Conservation (phyloP, 2,113 vertebrate species). For the Osmerus mordax region DNA sequence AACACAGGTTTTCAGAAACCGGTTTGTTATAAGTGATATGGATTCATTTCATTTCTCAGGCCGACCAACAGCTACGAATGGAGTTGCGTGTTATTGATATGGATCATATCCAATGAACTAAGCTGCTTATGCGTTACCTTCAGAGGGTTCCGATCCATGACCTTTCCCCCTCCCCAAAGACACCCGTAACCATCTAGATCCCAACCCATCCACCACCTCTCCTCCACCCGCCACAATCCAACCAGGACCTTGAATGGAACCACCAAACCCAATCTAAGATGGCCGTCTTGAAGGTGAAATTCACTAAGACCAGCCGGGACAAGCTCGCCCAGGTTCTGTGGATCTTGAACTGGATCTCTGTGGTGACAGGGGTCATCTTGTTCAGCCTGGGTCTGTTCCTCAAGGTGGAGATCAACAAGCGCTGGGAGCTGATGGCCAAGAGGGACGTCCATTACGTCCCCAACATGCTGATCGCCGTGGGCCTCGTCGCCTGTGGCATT, state of each 20-base stretch:
- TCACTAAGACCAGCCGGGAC: slow-evolving; percentile 81
- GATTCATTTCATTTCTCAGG: background rate
- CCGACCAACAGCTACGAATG: slow-evolving; percentile 9
- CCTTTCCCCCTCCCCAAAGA: slow-evolving; percentile 25
- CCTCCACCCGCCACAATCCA: background rate
- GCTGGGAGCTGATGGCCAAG: slow-evolving; percentile 78
- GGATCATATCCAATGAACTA: slow-evolving; percentile 40
- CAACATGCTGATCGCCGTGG: slow-evolving; percentile 81
- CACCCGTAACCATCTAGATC: slow-evolving; percentile 5
- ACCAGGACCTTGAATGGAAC: slow-evolving; percentile 14
- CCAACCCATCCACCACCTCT: slow-evolving; percentile 40
- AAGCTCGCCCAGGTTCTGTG: slow-evolving; percentile 85
- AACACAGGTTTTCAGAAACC: no score
- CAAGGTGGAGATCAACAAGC: slow-evolving; percentile 83
- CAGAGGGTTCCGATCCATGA: slow-evolving; percentile 25
- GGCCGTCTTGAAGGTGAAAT: slow-evolving; percentile 83
- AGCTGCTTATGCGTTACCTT: slow-evolving; percentile 61
- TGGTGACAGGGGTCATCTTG: slow-evolving; percentile 76
- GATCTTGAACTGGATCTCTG: slow-evolving; percentile 87
- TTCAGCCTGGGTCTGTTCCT: slow-evolving; percentile 83
- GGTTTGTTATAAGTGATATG: background rate
- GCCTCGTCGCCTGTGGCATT: slow-evolving; percentile 81
- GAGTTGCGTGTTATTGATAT: slow-evolving; percentile 25
- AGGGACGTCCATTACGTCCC: slow-evolving; percentile 77
- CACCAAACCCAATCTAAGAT: slow-evolving; percentile 48